These are phyloP conservation scores for Drosophila mauritiana DNA, from an alignment of 1,140 invertebrate species.

Conservation along the genomic window DNA sequence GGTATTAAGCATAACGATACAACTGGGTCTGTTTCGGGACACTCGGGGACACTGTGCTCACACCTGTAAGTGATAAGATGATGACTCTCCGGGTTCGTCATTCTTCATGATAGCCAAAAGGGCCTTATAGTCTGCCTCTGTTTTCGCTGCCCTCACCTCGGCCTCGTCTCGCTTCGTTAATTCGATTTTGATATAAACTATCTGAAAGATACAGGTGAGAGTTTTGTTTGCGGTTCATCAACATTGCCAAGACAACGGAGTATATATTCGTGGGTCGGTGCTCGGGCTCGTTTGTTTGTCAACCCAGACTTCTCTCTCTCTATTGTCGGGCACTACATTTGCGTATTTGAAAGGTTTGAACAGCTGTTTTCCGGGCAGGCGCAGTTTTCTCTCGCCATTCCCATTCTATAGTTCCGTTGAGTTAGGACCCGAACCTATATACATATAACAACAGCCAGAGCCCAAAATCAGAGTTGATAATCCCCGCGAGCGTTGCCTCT, in stretches of 20 bases:
- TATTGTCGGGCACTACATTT: conserved; percentile 27
- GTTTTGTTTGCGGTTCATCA: conserved; percentile 72
- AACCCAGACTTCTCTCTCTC: conserved; percentile 10
- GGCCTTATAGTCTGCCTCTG: conserved; percentile 10
- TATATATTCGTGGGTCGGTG: conserved; percentile 19
- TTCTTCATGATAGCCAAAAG: neutral
- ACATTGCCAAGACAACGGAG: conserved; percentile 59
- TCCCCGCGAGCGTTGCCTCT: neutral
- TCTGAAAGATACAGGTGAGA: conserved; percentile 74
- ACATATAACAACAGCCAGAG: conserved; percentile 10
- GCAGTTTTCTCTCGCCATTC: conserved; percentile 26
- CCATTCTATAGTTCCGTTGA: conserved; percentile 20
- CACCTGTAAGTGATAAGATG: conserved; percentile 25
- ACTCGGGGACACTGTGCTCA: conserved; percentile 28
- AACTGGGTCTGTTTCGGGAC: neutral
- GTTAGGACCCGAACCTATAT: conserved; percentile 26
- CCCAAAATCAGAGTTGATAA: conserved; percentile 13
- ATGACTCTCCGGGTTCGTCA: neutral
- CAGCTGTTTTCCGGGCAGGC: conserved; percentile 51
- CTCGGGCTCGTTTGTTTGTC: neutral
- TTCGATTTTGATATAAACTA: conserved; percentile 79
- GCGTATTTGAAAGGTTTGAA: conserved; percentile 38
- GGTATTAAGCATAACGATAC: neutral
- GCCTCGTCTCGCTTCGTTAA: conserved; percentile 62
- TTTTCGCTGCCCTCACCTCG: conserved; percentile 41